Base-by-base conservation (phyloP, 2,888 invertebrate species). In the Luperina testacea region DNA sequence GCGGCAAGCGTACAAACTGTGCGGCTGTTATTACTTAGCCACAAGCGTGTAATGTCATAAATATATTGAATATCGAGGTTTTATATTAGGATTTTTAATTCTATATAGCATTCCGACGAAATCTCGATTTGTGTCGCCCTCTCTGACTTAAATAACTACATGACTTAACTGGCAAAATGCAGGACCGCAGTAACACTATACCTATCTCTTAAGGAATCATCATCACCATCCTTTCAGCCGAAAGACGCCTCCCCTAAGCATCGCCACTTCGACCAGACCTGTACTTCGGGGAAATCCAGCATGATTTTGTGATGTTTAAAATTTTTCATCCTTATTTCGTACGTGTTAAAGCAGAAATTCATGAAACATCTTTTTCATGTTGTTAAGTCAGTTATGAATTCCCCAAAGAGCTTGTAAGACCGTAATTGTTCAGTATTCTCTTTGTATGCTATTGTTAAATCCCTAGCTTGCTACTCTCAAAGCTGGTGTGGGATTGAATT, bases 401-500 rank as follows among this genome's bases (percentile, higher is more conserved):
- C 48, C 57, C 27, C 4, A 6, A 65, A 57, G 69, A 67, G 67
- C 59, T 75, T 65, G 48, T 70, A 74, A 64, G 32, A 80, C 57
- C 61, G 53, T 72, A 63, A 75, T 83, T 75, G 72, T 61, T 72
- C 42, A 64, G 72, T 59, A 81, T 74, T 81, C 76, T 69, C 68
- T 85, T 85, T 76, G 73, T 65, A 72, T 73, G 72, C 61, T 75
- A 75, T 77, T 78, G 76, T 73, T 76, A 82, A 82, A 76, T 68
- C 77, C 45, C 59, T 38, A 38, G 67, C 27, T 80, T 68, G 51
- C n/a, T 59, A 15, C 45, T 53, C 67, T 75, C 53, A 27, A 59
- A 78, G 70, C 15, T 38, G 77, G 65, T 83, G 64, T 77, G 51
- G 32, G 32, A 82, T 59, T 75, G 32, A 75, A 45, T 65, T 75